phyloP scores from a whole-genome alignment of 2,113 vertebrate species.

The Sialia sialis region DNA sequence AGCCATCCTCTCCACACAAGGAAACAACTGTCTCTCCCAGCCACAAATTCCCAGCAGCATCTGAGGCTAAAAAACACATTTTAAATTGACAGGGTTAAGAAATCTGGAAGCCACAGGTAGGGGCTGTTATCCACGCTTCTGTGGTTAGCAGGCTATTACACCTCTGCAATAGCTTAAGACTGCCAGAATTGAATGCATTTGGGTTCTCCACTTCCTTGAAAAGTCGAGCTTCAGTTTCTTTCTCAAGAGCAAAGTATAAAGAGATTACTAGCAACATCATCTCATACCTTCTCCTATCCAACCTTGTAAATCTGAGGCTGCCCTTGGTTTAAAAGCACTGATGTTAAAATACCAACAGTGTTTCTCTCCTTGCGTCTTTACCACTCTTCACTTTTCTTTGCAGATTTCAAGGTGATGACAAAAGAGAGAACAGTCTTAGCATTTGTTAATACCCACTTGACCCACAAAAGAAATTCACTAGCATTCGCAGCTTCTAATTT shows the following conservation, averaged over 20 bases:
- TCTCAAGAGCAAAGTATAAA: not conserved
- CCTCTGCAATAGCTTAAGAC: not conserved
- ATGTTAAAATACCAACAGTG: slow-evolving; percentile 17
- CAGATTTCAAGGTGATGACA: slow-evolving; percentile 81
- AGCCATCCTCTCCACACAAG: not conserved
- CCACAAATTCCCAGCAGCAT: not conserved
- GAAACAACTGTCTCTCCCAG: not conserved
- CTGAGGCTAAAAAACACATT: slow-evolving; percentile 4
- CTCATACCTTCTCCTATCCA: not conserved
- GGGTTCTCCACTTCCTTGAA: not conserved
- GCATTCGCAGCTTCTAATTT: slow-evolving; percentile 83
- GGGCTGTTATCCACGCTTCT: not conserved
- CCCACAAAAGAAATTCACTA: slow-evolving; percentile 79
- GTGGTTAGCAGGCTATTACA: not conserved
- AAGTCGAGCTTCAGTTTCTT: not conserved
- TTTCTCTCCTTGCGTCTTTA: slow-evolving; percentile 50
- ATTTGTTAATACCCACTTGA: slow-evolving; percentile 85
- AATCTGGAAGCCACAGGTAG: not conserved
- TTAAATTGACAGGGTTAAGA: slow-evolving; percentile 27
- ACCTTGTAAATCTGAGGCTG: slow-evolving; percentile 11
- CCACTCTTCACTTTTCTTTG: slow-evolving; percentile 62
- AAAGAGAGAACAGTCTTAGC: slow-evolving; percentile 78
- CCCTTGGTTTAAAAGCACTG: slow-evolving; percentile 53
- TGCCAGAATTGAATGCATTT: not conserved
- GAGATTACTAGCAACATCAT: not conserved